Percentiles rank a stretch among this genome's conserved stretches.
Conservation (phyloP, 2,113 vertebrate genomes). For the Heptranchias perlo region DNA sequence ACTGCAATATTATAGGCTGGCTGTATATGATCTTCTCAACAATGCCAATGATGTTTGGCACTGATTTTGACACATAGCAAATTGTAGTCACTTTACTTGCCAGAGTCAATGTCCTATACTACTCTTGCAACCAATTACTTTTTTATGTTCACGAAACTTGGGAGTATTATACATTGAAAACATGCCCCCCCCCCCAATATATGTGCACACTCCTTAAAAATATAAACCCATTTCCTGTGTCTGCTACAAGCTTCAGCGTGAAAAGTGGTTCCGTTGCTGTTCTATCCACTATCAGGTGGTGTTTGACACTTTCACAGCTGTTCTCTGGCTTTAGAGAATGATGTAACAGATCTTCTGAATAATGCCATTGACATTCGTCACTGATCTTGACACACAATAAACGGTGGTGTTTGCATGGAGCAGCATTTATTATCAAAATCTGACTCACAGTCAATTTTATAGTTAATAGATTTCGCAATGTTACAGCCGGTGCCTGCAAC, state of each 20-base stretch:
- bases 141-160: not conserved
- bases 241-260: not conserved
- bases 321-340: not conserved
- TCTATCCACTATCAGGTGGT: not conserved
- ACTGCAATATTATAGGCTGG: not conserved
- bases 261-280: slow-evolving; percentile 7
- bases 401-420: not conserved
- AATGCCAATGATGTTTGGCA: not conserved
- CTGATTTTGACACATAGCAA: not conserved
- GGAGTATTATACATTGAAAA: not conserved
- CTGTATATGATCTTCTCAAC: not conserved
- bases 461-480: not conserved
- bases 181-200: not conserved
- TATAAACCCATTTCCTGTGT: not conserved
- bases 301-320: slow-evolving; percentile 8
- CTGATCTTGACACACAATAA: not conserved
- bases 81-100: not conserved
- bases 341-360: not conserved
- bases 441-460: slow-evolving; percentile 16
- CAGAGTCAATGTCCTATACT: not conserved
- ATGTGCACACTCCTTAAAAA: not conserved
- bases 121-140: not conserved
- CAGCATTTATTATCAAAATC: not conserved
- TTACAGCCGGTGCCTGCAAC: slow-evolving; percentile 11
- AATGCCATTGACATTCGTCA: not conserved